Evolutionary conservation across 2,113 vertebrate genomes (phyloP).

Genomic region (Psophia crepitans): DNA sequence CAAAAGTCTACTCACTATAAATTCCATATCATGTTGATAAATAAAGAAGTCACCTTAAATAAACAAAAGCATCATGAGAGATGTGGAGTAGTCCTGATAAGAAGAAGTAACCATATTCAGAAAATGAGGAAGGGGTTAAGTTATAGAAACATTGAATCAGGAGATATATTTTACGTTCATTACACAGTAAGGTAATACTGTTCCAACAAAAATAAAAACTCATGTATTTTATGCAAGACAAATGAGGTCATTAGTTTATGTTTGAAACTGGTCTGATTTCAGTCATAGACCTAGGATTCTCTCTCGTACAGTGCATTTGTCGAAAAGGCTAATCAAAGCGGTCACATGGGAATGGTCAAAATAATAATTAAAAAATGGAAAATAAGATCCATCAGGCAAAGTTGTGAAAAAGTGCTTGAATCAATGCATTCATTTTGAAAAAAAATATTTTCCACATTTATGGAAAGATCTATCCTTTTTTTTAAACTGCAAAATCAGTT

Average conservation of each 20-base stretch:
- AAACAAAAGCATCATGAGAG: not conserved
- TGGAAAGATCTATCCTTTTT: not conserved
- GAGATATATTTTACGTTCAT: constrained; percentile 3
- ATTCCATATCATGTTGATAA: not conserved
- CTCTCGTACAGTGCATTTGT: not conserved
- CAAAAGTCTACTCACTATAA: not conserved
- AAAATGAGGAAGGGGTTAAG: constrained; percentile 29
- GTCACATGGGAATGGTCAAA: not conserved
- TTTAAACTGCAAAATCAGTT: not conserved
- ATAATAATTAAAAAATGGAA: not conserved
- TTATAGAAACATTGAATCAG: not conserved
- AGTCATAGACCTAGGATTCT: constrained; percentile 14
- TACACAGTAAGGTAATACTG: not conserved
- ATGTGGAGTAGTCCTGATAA: not conserved
- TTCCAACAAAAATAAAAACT: constrained; percentile 45
- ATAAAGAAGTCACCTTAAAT: not conserved
- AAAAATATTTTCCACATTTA: not conserved
- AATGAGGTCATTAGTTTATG: constrained; percentile 53
- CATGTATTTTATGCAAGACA: constrained; percentile 38
- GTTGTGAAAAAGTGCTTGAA: not conserved
- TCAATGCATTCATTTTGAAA: not conserved
- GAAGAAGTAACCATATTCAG: not conserved
- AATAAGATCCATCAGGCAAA: not conserved
- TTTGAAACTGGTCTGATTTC: constrained; percentile 34
- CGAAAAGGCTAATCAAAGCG: not conserved